phyloP scores from a whole-genome alignment of 2,888 invertebrate genomes.

The Temnothorax unifasciatus region DNA sequence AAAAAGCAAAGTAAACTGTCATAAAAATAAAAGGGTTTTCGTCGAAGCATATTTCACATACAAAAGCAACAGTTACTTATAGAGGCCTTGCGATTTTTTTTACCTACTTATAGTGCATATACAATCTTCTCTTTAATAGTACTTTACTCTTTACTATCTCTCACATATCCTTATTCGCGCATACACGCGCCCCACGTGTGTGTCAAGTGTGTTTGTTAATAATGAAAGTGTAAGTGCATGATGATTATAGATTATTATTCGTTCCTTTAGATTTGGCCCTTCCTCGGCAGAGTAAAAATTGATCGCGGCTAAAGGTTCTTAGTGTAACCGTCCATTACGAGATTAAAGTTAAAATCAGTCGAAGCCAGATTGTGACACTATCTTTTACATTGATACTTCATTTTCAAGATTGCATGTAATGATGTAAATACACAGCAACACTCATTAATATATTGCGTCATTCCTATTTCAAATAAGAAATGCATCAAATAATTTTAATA shows the following conservation, averaged over 20 bases:
- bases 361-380: conserved; percentile 80
- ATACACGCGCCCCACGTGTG: conserved; percentile 37
- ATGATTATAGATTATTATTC: conserved; percentile 74
- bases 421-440: conserved; percentile 31
- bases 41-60: conserved; percentile 85
- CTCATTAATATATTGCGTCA: not conserved
- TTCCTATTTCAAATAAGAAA: not conserved
- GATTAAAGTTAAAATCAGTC: conserved; percentile 81
- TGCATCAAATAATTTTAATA: too few relatives aligned
- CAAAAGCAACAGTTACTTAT: conserved; percentile 84
- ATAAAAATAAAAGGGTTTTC: conserved; percentile 76
- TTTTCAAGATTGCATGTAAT: conserved; percentile 70
- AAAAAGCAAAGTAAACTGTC: conserved; percentile 74
- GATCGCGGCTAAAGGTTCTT: conserved; percentile 71
- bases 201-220: conserved; percentile 60
- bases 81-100: conserved; percentile 84
- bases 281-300: conserved; percentile 82
- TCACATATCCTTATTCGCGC: conserved; percentile 72
- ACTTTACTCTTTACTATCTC: conserved; percentile 76
- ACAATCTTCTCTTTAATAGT: conserved; percentile 79
- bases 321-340: conserved; percentile 72
- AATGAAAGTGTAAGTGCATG: conserved; percentile 73
- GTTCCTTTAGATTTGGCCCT: conserved; percentile 79
- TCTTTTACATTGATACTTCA: conserved; percentile 54
- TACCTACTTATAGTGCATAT: conserved; percentile 83